Percentiles rank a stretch among this genome's conserved stretches.
Conservation (phyloP, 1,140 invertebrate genomes). For the Lepidurus arcticus region DNA sequence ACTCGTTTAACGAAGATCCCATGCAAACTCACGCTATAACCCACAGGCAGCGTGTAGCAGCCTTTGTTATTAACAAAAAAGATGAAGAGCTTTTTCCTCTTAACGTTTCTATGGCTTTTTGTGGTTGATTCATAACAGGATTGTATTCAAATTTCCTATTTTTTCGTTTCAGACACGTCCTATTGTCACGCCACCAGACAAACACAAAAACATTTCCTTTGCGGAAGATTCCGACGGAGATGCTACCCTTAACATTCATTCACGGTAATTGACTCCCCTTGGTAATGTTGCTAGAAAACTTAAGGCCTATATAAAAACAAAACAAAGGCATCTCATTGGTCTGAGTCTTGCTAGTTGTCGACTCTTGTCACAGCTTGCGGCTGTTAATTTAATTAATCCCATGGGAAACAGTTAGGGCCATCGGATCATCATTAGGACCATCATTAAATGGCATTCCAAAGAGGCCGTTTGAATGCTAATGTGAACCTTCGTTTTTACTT, state of each 20-base stretch:
- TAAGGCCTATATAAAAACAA: background rate
- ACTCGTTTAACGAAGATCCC: background rate
- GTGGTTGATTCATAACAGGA: no score
- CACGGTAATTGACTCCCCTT: background rate
- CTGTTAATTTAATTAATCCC: no score
- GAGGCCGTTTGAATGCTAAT: background rate
- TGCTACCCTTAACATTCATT: background rate
- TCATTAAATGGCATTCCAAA: background rate
- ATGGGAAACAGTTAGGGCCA: no score
- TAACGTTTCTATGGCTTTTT: background rate
- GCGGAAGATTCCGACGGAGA: background rate
- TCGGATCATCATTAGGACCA: no score
- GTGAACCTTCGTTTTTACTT: background rate
- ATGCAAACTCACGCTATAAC: constrained; percentile 15
- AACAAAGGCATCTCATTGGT: background rate
- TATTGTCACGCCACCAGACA: background rate
- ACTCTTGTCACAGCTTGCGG: no score
- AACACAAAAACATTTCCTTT: constrained; percentile 12
- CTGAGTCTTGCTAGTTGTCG: background rate
- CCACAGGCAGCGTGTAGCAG: background rate
- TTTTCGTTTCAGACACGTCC: background rate
- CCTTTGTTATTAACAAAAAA: background rate
- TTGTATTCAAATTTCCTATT: background rate
- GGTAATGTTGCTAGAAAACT: background rate
- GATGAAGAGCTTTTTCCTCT: background rate